Percentiles rank a stretch among this genome's conserved stretches.
Evolutionary conservation across 2,888 invertebrate species (phyloP).

Genomic region (Andrena haemorrhoa): DNA sequence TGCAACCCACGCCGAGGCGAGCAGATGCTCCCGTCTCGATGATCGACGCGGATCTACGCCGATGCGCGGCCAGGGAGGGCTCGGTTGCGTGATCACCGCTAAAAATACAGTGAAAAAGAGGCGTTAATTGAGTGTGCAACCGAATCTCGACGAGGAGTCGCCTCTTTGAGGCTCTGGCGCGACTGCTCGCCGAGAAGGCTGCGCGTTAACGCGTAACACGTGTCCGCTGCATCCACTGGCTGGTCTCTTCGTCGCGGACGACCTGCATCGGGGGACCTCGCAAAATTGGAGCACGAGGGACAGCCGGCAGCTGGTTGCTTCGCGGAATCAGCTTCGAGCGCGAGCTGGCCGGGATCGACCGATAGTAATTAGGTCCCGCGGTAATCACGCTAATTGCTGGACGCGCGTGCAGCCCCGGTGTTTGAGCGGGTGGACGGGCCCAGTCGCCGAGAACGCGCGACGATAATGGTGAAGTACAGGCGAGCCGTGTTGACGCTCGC

Average conservation of each 20-base stretch:
- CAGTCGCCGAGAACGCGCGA: background rate
- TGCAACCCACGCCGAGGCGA: background rate
- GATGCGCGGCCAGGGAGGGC: no score
- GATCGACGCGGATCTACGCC: background rate
- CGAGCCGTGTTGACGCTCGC: background rate
- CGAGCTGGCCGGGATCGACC: constrained; percentile 45
- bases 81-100: background rate
- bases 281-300: background rate
- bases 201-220: constrained; percentile 62
- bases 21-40: background rate
- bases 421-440: constrained; percentile 2
- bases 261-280: constrained; percentile 36
- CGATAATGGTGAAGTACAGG: background rate
- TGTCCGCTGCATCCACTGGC: constrained; percentile 28
- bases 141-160: constrained; percentile 25
- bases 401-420: constrained; percentile 7
- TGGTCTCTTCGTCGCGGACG: constrained; percentile 39
- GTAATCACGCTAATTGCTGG: constrained; percentile 70
- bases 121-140: constrained; percentile 52
- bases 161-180: constrained; percentile 15
- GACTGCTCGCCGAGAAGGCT: constrained; percentile 44
- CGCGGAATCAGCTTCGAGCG: background rate
- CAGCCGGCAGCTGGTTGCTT: background rate
- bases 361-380: constrained; percentile 59
- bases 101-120: background rate